A percentile compares a stretch with the other conserved stretches of the same genome.
These are phyloP conservation scores for Amiota communis DNA, from an alignment of 2,888 invertebrate genomes.

Conservation along the genomic window DNA sequence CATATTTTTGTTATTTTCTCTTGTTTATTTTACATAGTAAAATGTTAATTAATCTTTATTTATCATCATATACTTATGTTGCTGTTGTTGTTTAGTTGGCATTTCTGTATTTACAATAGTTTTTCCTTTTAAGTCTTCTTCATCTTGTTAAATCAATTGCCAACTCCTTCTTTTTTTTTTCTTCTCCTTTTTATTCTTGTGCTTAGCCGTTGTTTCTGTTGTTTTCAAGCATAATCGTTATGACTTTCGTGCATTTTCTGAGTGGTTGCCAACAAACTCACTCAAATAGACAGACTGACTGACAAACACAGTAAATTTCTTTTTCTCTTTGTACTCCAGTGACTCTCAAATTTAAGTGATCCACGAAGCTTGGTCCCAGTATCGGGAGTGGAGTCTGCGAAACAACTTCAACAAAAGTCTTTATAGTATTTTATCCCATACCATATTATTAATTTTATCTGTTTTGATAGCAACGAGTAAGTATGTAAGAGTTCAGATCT, in stretches of 20 bases:
- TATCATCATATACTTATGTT: conserved; percentile 3
- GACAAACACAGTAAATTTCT: no score
- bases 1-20: not conserved
- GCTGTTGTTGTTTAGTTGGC: conserved; percentile 26
- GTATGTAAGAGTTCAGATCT: no score
- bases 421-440: no score
- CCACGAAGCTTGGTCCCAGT: no score
- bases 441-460: no score
- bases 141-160: conserved; percentile 15
- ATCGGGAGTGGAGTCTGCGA: no score
- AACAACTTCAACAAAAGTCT: no score
- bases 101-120: conserved; percentile 8
- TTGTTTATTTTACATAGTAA: conserved; percentile 53
- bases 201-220: not conserved
- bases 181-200: not conserved
- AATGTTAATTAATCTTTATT: conserved; percentile 68
- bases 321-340: not conserved
- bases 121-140: conserved; percentile 16
- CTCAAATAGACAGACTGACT: not conserved
- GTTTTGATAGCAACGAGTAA: no score
- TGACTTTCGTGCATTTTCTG: conserved; percentile 36
- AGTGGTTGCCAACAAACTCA: conserved; percentile 45
- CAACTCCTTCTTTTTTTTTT: conserved; percentile 14
- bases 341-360: not conserved
- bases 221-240: conserved; percentile 39